Conservation (phyloP, 2,797 vertebrate genomes). For the Oreochromis mossambicus region DNA sequence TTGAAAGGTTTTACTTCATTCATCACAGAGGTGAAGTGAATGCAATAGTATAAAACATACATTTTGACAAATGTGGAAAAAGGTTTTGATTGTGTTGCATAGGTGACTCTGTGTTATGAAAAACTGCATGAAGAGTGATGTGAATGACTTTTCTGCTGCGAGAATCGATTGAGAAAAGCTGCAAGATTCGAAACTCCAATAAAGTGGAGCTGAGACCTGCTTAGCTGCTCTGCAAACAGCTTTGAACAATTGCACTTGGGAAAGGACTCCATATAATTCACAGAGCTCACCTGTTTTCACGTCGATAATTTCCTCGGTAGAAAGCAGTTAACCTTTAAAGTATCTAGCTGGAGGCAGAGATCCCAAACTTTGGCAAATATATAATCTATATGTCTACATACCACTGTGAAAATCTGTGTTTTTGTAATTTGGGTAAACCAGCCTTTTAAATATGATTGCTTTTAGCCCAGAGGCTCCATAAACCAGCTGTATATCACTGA, state of each 20-base stretch:
- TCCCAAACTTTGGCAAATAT: background rate
- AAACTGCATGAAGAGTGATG: background rate
- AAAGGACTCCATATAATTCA: background rate
- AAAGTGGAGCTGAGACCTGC: background rate
- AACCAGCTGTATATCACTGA: conserved; percentile 23
- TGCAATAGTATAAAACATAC: background rate
- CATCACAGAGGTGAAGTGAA: background rate
- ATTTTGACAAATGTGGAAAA: background rate
- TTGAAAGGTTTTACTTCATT: background rate
- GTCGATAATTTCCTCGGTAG: background rate
- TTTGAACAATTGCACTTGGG: background rate
- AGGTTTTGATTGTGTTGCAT: background rate
- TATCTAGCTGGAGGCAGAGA: background rate
- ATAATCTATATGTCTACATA: background rate
- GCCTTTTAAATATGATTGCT: conserved; percentile 21
- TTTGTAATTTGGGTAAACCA: conserved; percentile 12
- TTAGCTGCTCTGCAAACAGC: background rate
- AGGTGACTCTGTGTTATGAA: background rate
- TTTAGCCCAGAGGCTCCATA: conserved; percentile 15
- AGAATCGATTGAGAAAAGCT: background rate
- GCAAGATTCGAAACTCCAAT: background rate
- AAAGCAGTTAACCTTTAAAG: background rate
- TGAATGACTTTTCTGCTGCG: background rate
- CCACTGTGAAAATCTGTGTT: conserved; percentile 16
- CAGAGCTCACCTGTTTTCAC: background rate